Evolutionary conservation across 2,888 invertebrate species (phyloP).

Genomic region (Meghimatium bilineatum): DNA sequence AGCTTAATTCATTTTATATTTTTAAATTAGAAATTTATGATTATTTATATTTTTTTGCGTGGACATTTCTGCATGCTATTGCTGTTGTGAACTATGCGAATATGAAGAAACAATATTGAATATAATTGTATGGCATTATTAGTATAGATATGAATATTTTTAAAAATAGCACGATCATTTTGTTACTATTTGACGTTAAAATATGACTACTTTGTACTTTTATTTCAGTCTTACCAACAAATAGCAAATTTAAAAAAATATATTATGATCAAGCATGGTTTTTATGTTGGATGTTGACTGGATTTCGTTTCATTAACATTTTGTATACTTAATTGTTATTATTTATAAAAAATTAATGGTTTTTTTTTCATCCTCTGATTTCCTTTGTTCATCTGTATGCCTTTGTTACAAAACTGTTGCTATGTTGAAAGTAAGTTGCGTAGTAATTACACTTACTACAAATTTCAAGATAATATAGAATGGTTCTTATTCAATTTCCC

Average conservation of each 20-base stretch:
- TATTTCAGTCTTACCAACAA: background rate
- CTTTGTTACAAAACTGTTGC: too few relatives aligned
- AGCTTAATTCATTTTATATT: background rate
- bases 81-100: too few relatives aligned
- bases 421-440: background rate
- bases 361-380: background rate
- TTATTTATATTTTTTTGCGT: background rate
- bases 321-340: background rate
- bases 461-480: background rate
- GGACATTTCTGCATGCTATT: too few relatives aligned
- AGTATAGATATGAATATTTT: background rate
- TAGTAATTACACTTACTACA: background rate
- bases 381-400: background rate
- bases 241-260: background rate
- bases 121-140: background rate
- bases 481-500: background rate
- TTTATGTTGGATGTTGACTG: background rate
- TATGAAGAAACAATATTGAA: too few relatives aligned
- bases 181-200: background rate
- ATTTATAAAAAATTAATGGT: background rate
- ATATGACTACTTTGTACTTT: too few relatives aligned
- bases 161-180: background rate
- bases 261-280: background rate
- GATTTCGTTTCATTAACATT: too few relatives aligned
- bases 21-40: background rate